Evolutionary conservation across 2,113 vertebrate genomes (phyloP).

Genomic region (Sitta europaea): DNA sequence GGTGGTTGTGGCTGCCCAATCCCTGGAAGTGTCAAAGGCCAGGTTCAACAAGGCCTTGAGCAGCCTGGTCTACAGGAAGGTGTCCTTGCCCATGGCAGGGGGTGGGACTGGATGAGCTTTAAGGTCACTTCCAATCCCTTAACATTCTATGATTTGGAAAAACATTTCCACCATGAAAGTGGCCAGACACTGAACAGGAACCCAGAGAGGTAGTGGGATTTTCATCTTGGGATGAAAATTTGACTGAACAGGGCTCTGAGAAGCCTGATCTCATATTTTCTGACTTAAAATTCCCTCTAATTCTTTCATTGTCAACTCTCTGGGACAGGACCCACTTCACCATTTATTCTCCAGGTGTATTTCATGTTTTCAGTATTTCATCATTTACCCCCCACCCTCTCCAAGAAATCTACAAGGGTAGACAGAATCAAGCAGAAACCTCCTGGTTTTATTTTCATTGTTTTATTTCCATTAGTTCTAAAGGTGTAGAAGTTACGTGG

Average conservation of each 20-base stretch:
- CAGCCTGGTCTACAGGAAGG: neutral
- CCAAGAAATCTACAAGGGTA: neutral
- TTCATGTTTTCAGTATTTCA: neutral
- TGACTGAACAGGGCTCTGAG: neutral
- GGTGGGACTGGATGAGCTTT: fast-evolving
- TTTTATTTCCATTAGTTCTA: conserved; percentile 70
- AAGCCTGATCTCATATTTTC: neutral
- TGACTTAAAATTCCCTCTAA: neutral
- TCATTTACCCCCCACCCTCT: neutral
- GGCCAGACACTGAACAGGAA: neutral
- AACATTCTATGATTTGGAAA: neutral
- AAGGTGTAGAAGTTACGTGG: conserved; percentile 57
- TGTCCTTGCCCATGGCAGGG: neutral
- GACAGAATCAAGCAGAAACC: neutral
- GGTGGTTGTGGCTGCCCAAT: neutral
- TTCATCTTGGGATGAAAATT: neutral
- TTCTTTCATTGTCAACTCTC: neutral
- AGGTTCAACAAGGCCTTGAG: neutral
- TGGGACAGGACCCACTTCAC: neutral
- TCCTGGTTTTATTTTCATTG: conserved; percentile 26
- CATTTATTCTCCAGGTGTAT: neutral
- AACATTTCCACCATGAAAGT: neutral
- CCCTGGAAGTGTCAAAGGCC: neutral
- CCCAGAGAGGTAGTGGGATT: neutral
- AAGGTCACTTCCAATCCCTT: neutral